Evolutionary conservation across 2,888 invertebrate genomes (phyloP), one percentile per base, ranked within the genome.

Genomic region (Drosophila koepferae): DNA sequence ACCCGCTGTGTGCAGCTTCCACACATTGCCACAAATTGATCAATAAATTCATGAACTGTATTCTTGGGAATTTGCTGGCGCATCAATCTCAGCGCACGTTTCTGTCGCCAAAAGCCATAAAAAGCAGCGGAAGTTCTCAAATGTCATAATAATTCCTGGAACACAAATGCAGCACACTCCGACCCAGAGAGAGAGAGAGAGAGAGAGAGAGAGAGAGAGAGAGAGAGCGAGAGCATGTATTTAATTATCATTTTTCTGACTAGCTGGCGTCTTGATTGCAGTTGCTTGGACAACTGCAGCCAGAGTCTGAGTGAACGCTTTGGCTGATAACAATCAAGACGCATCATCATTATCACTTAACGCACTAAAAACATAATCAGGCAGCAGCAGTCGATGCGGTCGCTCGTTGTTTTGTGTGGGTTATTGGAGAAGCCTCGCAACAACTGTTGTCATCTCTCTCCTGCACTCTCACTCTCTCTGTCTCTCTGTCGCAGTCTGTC

Each of bases 81-180:
- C 85, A 85, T 85, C 89, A 83, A 86, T 89, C 85, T 86, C 75
- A 28, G 66, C 48, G 86, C 75, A 76, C 88, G 69, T 81, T 81
- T 64, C 83, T 87, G 88, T 90, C 86, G 81, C 86, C 82, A 82
- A 81, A 80, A 77, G 77, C 68, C 83, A 82, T 85, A 83, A 91
- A 83, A 91, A 79, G 43, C 78, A 82, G 86, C 91, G 81, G 90
- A 90, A 85, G 79, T 82, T 86, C 87, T 91, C 90, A 89, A 91
- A 91, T 91, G 91, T 91, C 91, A 91, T 91, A 91, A 91, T 90
- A 84, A 91, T 90, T 91, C 87, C 77, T 80, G 81, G 91, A 91
- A 90, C 72, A 65, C 23, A 59, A 48, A 44, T 43, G 36, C 72
- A 69, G 60, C 46, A 46, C 46, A 46, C 46, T 46, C 8, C 46